These are phyloP conservation scores for Ceratina australensis DNA, from an alignment of 1,140 invertebrate genomes.

Conservation along the genomic window DNA sequence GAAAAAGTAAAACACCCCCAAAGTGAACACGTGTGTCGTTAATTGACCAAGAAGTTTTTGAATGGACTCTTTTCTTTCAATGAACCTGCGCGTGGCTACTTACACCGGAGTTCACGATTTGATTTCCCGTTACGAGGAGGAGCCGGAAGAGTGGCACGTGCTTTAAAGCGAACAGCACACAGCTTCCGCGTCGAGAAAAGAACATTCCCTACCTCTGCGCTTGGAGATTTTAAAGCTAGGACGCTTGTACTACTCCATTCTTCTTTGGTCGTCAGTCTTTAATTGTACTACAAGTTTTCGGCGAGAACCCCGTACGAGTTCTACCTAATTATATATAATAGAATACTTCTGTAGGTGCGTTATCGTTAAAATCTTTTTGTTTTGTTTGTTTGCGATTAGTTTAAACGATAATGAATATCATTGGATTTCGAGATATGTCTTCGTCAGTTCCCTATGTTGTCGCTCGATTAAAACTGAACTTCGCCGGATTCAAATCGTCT, in stretches of 20 bases:
- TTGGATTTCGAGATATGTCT: slow-evolving; percentile 57
- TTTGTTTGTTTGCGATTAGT: no score
- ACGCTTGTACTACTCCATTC: slow-evolving; percentile 47
- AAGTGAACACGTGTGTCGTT: slow-evolving; percentile 39
- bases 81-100: slow-evolving; percentile 43
- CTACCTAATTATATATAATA: slow-evolving; percentile 33
- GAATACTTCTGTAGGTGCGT: slow-evolving; percentile 44
- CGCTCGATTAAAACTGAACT: slow-evolving; percentile 2
- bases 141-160: slow-evolving; percentile 16
- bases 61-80: slow-evolving; percentile 36
- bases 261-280: slow-evolving; percentile 72
- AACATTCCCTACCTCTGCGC: background rate
- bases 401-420: slow-evolving; percentile 26
- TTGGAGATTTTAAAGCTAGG: slow-evolving; percentile 40
- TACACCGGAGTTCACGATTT: slow-evolving; percentile 39
- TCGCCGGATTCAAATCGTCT: no score
- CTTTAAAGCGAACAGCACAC: slow-evolving; percentile 32
- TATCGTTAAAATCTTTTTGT: slow-evolving; percentile 23
- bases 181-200: slow-evolving; percentile 11
- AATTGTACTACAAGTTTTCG: slow-evolving; percentile 67
- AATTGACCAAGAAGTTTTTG: slow-evolving; percentile 38
- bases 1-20: slow-evolving; percentile 39
- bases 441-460: slow-evolving; percentile 22
- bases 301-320: slow-evolving; percentile 28
- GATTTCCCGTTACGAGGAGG: slow-evolving; percentile 45